Conservation (phyloP, 30 jellyfish, hydroid and myxozoan genomes). For the Aurelia aurita region DNA sequence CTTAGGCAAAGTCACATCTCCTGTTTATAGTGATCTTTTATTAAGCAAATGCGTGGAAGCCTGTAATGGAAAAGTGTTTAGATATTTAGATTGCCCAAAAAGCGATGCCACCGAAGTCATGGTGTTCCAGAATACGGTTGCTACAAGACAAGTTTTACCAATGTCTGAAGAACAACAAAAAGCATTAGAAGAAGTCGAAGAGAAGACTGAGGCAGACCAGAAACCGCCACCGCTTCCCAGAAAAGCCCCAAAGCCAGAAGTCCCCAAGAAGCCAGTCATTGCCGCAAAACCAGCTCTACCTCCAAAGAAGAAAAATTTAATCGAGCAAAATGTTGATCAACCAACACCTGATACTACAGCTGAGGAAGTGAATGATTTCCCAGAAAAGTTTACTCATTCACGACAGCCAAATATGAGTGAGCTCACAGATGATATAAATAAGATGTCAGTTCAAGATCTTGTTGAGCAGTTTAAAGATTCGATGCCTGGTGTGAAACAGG, state of each 20-base stretch:
- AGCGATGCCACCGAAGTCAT: conserved; percentile 51
- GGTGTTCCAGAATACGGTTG: conserved; percentile 20
- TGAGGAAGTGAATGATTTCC: conserved; percentile 16
- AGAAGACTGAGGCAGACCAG: conserved; percentile 7
- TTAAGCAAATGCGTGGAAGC: conserved; percentile 33
- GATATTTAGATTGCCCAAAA: conserved; percentile 54
- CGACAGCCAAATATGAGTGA: conserved; percentile 60
- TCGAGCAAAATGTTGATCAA: neutral
- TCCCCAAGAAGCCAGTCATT: conserved; percentile 69
- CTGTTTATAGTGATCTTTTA: conserved; percentile 20
- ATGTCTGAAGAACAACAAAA: conserved; percentile 17
- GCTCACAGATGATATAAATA: conserved; percentile 20
- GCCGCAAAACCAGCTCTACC: conserved; percentile 78
- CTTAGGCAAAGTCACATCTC: conserved; percentile 31
- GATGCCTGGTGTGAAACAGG: conserved; percentile 23
- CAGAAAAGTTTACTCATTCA: conserved; percentile 42
- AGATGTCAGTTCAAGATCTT: conserved; percentile 35
- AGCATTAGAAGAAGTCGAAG: neutral
- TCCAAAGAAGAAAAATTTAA: conserved; percentile 30
- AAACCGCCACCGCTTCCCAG: conserved; percentile 56
- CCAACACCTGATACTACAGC: neutral
- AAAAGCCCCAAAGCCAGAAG: conserved; percentile 38
- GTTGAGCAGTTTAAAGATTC: conserved; percentile 49
- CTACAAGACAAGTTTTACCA: conserved; percentile 35
- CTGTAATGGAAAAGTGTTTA: conserved; percentile 33